These are phyloP conservation scores for Hoplodrina blanda DNA, from an alignment of 2,888 invertebrate species.

Conservation along the genomic window DNA sequence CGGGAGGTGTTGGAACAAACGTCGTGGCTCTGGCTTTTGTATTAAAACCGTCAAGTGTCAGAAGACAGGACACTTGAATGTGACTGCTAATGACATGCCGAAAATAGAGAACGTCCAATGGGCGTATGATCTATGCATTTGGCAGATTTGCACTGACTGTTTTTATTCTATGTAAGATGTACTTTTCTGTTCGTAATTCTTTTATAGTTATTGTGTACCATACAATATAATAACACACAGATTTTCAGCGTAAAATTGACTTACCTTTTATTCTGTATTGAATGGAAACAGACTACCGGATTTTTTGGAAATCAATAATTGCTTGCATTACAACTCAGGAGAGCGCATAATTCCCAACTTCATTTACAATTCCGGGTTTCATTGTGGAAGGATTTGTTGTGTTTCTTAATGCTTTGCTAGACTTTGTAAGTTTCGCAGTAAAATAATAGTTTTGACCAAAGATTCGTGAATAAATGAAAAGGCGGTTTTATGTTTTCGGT, in stretches of 20 bases:
- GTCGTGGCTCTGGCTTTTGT: conserved; percentile 88
- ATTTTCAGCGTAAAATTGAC: conserved; percentile 69
- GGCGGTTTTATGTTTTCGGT: conserved; percentile 69
- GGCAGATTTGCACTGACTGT: conserved; percentile 22
- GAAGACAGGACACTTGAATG: conserved; percentile 71
- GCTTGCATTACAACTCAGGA: conserved; percentile 73
- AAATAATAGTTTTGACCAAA: conserved; percentile 67
- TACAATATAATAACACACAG: conserved; percentile 55
- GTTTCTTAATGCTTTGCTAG: conserved; percentile 58
- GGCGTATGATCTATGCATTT: conserved; percentile 53
- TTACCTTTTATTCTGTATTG: conserved; percentile 67
- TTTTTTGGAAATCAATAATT: conserved; percentile 73
- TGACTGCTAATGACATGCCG: conserved; percentile 68
- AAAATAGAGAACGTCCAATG: conserved; percentile 66
- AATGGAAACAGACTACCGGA: conserved; percentile 72
- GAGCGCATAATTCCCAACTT: conserved; percentile 72
- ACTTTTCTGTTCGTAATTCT: conserved; percentile 52
- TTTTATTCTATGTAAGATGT: conserved; percentile 39
- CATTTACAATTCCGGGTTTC: conserved; percentile 58
- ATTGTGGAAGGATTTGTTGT: conserved; percentile 61
- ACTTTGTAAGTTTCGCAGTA: conserved; percentile 56
- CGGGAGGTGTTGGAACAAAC: conserved; percentile 86
- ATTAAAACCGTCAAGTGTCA: conserved; percentile 75
- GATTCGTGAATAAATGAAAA: conserved; percentile 71
- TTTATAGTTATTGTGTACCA: conserved; percentile 49